A percentile compares a stretch with the other conserved stretches of the same genome.
Conservation (phyloP, 2,797 vertebrate genomes). For the Ciconia nigra region DNA sequence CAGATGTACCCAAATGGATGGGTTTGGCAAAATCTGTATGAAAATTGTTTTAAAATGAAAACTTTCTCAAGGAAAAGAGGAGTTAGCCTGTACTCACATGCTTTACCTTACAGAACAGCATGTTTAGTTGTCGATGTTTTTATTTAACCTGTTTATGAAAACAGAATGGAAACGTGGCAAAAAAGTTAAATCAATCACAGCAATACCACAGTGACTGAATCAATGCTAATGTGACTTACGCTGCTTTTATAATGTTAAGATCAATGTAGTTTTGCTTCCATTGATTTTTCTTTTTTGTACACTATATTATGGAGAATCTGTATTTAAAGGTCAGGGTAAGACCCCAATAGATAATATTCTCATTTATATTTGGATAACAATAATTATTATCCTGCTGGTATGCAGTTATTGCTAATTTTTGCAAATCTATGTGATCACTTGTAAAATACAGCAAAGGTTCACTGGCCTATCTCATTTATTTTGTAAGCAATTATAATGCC, state of each 20-base stretch:
- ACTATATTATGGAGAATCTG: background rate
- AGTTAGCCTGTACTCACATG: background rate
- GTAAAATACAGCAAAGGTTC: too few relatives aligned
- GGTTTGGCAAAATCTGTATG: background rate
- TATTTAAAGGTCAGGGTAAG: background rate
- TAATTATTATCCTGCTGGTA: background rate
- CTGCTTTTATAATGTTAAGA: slow-evolving; percentile 20
- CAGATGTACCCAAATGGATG: slow-evolving; percentile 23
- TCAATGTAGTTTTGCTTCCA: slow-evolving; percentile 10
- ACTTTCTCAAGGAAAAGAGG: background rate
- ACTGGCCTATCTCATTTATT: background rate
- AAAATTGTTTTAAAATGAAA: background rate
- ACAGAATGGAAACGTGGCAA: background rate
- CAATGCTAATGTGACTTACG: background rate
- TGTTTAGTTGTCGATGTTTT: background rate
- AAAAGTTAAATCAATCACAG: background rate
- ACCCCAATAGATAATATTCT: background rate
- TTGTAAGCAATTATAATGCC: background rate
- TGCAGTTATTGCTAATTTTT: background rate
- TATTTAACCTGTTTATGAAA: background rate
- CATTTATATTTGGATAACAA: background rate
- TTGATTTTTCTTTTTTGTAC: slow-evolving; percentile 15
- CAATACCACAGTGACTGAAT: background rate
- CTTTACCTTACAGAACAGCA: background rate
- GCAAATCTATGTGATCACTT: background rate